Conservation (phyloP, 2,797 vertebrate genomes). For the Valencia hispanica region DNA sequence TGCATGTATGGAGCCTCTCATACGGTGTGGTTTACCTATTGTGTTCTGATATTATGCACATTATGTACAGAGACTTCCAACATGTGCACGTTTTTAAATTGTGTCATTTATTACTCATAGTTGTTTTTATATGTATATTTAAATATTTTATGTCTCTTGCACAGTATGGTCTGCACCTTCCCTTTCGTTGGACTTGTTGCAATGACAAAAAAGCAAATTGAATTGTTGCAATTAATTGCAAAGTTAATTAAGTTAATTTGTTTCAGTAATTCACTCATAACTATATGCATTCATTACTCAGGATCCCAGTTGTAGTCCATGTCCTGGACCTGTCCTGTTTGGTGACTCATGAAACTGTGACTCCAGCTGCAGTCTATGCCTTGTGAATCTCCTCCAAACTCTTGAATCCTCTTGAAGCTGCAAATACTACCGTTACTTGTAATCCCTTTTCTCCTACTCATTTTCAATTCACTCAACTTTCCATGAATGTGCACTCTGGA, state of each 20-base stretch:
- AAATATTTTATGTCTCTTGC: too few species aligned
- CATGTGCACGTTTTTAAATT: too few species aligned
- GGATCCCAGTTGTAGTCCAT: neutral
- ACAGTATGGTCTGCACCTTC: too few species aligned
- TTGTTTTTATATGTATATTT: too few species aligned
- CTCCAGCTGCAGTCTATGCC: neutral
- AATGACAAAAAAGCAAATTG: too few species aligned
- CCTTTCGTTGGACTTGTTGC: too few species aligned
- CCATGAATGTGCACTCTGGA: too few species aligned
- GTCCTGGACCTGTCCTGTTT: neutral
- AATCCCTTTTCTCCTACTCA: neutral
- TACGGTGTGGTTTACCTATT: too few species aligned
- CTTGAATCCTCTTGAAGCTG: neutral
- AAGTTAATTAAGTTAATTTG: neutral
- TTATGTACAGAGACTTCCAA: too few species aligned
- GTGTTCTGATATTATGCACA: too few species aligned
- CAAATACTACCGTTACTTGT: neutral
- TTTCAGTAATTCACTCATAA: neutral
- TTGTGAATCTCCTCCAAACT: neutral
- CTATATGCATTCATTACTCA: neutral
- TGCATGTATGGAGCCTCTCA: too few species aligned
- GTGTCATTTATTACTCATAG: too few species aligned
- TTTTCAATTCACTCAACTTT: neutral
- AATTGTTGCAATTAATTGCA: neutral
- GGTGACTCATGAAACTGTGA: neutral